These are phyloP conservation scores for Parapsyche elsis DNA, from an alignment of 1,140 invertebrate genomes.

Conservation along the genomic window DNA sequence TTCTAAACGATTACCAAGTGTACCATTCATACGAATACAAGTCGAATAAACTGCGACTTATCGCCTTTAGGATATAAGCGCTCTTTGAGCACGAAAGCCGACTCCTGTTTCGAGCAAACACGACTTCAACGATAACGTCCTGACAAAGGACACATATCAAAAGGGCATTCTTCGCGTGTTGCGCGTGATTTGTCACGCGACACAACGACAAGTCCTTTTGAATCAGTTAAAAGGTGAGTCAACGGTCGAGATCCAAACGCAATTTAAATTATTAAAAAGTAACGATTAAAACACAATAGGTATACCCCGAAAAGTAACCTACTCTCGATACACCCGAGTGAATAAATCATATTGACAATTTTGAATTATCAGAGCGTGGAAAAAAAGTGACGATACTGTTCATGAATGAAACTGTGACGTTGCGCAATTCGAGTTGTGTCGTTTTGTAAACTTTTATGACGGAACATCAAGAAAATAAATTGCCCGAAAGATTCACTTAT, in stretches of 20 bases:
- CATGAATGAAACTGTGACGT: conserved; percentile 32
- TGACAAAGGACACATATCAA: conserved; percentile 10
- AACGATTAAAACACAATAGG: too few relatives aligned
- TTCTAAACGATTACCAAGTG: too few relatives aligned
- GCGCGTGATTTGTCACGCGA: conserved; percentile 38
- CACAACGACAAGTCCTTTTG: neutral
- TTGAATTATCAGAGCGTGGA: neutral
- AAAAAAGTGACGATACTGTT: conserved; percentile 4
- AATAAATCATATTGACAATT: too few relatives aligned
- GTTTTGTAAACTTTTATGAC: conserved; percentile 20
- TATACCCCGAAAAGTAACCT: too few relatives aligned
- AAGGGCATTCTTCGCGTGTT: conserved; percentile 25
- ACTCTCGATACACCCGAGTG: too few relatives aligned
- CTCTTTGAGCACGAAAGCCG: conserved; percentile 32
- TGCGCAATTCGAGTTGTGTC: neutral
- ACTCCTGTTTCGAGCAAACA: conserved; percentile 17
- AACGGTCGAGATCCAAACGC: neutral
- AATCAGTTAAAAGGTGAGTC: conserved; percentile 36
- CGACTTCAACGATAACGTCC: neutral
- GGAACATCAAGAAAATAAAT: conserved; percentile 26
- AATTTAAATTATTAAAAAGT: too few relatives aligned
- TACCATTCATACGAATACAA: neutral
- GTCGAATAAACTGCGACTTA: neutral
- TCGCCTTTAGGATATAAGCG: neutral
- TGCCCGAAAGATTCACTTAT: conserved; percentile 11